Evolutionary conservation across 1,140 invertebrate genomes (phyloP).

Genomic region (Drosophila orosa): DNA sequence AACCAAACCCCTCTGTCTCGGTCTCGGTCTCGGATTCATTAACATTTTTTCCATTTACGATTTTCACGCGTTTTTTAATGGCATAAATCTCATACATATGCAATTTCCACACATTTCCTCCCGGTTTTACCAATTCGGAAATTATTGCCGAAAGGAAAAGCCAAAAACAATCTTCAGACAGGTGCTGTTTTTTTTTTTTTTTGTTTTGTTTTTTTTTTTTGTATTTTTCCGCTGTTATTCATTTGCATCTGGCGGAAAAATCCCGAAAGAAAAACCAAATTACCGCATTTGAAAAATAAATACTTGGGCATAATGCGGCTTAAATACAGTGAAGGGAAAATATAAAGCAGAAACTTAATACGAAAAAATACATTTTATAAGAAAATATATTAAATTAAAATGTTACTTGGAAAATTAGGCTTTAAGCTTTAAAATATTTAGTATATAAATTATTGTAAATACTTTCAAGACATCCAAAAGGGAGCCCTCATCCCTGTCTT

Average conservation of each 20-base stretch:
- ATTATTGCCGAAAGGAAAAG: constrained; percentile 63
- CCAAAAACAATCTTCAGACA: constrained; percentile 54
- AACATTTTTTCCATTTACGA: constrained; percentile 78
- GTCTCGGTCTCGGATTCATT: constrained; percentile 60
- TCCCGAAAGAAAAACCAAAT: constrained; percentile 68
- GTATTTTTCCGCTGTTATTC: constrained; percentile 24
- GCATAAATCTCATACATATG: constrained; percentile 82
- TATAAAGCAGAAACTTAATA: background rate
- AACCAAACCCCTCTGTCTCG: constrained; percentile 29
- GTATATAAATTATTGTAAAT: background rate
- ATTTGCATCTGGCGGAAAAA: constrained; percentile 37
- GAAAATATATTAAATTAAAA: background rate
- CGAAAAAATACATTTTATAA: background rate
- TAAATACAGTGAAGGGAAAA: constrained; percentile 47
- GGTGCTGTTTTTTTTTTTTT: constrained; percentile 45
- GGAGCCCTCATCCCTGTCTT: background rate
- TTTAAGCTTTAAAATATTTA: background rate
- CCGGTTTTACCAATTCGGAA: constrained; percentile 70
- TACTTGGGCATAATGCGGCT: constrained; percentile 28
- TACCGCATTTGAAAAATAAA: constrained; percentile 69
- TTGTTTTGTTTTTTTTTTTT: constrained; percentile 1
- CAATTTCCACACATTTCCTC: constrained; percentile 55
- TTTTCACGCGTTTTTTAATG: constrained; percentile 77
- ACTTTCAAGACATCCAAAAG: background rate
- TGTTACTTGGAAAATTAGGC: background rate